These are phyloP conservation scores for Jacana jacana DNA, from an alignment of 2,113 vertebrate genomes.

Conservation along the genomic window DNA sequence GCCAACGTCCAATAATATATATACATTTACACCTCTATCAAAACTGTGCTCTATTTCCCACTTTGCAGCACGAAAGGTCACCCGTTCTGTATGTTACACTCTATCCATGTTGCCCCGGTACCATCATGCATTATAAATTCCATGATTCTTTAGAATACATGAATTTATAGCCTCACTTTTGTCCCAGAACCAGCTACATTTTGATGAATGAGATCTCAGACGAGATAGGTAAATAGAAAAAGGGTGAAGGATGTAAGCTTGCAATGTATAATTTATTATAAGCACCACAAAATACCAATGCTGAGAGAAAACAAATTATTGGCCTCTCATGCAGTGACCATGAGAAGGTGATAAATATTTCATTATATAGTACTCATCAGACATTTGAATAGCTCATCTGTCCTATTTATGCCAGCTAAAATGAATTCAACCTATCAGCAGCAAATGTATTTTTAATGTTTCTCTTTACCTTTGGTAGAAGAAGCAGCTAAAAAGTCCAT, in stretches of 20 bases:
- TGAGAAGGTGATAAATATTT: slow-evolving; percentile 74
- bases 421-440: slow-evolving; percentile 78
- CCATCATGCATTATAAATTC: neutral
- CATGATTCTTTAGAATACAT: slow-evolving; percentile 23
- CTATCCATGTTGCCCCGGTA: neutral
- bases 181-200: neutral
- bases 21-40: neutral
- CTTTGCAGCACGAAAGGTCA: neutral
- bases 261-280: slow-evolving; percentile 67
- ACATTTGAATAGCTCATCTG: slow-evolving; percentile 76
- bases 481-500: slow-evolving; percentile 9
- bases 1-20: neutral
- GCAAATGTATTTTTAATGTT: slow-evolving; percentile 79
- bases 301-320: slow-evolving; percentile 70
- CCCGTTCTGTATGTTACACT: neutral
- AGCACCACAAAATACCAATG: slow-evolving; percentile 48
- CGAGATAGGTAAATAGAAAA: slow-evolving; percentile 64
- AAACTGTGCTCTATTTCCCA: neutral
- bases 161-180: slow-evolving; percentile 51
- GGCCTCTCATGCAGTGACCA: slow-evolving; percentile 66
- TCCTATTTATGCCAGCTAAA: slow-evolving; percentile 79
- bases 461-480: slow-evolving; percentile 51
- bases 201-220: slow-evolving; percentile 62
- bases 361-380: slow-evolving; percentile 68
- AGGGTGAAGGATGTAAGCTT: slow-evolving; percentile 21